phyloP scores from a whole-genome alignment of 2,113 vertebrate species.

The Colinus virginianus region DNA sequence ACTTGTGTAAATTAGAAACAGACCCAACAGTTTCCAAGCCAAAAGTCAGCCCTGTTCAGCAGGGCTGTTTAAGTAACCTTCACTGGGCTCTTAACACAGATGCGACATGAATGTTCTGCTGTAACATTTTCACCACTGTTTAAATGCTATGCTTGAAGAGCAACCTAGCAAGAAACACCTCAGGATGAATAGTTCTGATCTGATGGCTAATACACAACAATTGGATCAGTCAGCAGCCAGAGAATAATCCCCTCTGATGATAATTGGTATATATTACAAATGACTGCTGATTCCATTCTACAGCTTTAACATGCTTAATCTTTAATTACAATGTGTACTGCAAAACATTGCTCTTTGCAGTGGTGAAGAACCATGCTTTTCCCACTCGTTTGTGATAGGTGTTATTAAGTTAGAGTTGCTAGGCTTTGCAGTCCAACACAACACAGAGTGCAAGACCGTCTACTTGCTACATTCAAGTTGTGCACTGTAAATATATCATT shows the following conservation, averaged over 20 bases:
- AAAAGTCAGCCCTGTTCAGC: background rate
- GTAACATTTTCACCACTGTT: background rate
- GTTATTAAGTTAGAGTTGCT: background rate
- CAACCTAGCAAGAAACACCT: conserved; percentile 17
- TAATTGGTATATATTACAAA: conserved; percentile 19
- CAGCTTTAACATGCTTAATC: background rate
- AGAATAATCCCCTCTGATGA: background rate
- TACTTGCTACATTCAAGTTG: background rate
- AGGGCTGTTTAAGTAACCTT: background rate
- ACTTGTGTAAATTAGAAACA: background rate
- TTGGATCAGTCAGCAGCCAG: background rate
- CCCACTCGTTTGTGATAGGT: background rate
- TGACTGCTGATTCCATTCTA: background rate
- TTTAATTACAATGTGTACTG: background rate
- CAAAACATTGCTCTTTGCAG: background rate
- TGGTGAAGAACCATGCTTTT: background rate
- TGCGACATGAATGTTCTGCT: background rate
- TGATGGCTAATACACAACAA: background rate
- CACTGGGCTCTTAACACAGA: background rate
- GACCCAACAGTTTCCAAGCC: background rate
- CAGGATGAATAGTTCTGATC: background rate
- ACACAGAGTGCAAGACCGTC: background rate
- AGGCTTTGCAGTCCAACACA: background rate
- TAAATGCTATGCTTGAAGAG: background rate
- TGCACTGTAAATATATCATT: background rate